Evolutionary conservation across 2,888 invertebrate species (phyloP), one percentile per base, ranked within the genome.

Genomic region (Ormyrus labotus): DNA sequence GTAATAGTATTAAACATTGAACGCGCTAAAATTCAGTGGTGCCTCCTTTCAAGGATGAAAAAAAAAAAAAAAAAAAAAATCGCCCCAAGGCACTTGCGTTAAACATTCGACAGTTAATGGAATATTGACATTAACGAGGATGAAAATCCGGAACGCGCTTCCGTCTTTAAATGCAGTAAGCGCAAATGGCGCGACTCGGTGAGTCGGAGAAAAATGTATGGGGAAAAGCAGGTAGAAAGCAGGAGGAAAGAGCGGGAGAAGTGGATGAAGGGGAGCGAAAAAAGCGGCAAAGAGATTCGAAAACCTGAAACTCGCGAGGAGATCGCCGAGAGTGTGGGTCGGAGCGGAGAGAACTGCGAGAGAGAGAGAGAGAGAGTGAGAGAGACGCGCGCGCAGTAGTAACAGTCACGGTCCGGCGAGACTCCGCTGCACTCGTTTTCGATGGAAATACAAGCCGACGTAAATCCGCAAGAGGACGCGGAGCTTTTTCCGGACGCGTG

Each of bases 361-460:
- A 34, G 34, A 34, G 34, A 4, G 34, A 34, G 34, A 34, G 34
- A 34, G 4, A 34, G 4, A 4, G 34, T 0, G 34, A 34, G 34
- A 34, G 34, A 34, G 34, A 34, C 3, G 4, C 34, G 34, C 34
- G 34, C 34, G 34, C 34, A 34, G 34, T 34, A 34, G 78, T 81
- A 61, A 55, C 57, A 70, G 63, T 75, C 75, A 64, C 67, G 73
- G 80, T 82, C 77, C 82, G 78, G 77, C 61, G 77, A 80, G 74
- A 77, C 77, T 48, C 65, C 71, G 51, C 55, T 72, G 71, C 76
- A 79, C 69, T 83, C 82, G 82, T 78, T 75, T 83, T 83, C 83
- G 82, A 85, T 84, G 83, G 82, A 85, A 85, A 85, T 83, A 82
- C 83, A 83, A 85, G 83, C 83, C 82, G 83, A 84, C 84, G 81